phyloP scores from a whole-genome alignment of 2,113 vertebrate genomes.

The Arvicanthis niloticus region DNA sequence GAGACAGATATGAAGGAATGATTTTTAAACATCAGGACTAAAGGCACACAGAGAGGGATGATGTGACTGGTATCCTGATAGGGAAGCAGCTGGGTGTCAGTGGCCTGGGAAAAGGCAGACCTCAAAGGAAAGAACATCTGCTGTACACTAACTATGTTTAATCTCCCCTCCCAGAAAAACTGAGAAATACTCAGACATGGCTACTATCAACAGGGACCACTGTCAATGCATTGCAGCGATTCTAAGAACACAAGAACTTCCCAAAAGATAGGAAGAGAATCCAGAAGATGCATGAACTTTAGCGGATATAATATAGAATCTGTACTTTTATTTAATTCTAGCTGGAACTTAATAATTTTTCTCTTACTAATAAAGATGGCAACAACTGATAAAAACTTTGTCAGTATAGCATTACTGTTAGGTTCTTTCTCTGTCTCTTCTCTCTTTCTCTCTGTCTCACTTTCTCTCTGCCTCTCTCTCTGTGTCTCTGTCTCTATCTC shows the following conservation, averaged over 20 bases:
- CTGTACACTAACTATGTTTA: not conserved
- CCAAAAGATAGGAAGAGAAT: not conserved
- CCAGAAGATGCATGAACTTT: not conserved
- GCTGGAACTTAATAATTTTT: not conserved
- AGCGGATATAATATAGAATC: not conserved
- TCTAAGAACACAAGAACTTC: not conserved
- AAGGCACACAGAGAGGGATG: not conserved
- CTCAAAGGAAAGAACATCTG: not conserved
- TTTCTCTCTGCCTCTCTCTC: too few relatives aligned
- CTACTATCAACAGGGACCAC: not conserved
- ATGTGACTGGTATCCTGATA: conserved; percentile 17
- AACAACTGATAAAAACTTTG: not conserved
- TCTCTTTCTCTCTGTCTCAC: too few relatives aligned
- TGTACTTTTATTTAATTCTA: not conserved
- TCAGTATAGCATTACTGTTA: not conserved
- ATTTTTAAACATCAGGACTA: conserved; percentile 29
- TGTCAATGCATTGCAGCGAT: not conserved
- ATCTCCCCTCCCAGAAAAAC: not conserved
- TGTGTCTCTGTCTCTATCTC: not conserved
- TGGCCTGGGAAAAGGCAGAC: not conserved
- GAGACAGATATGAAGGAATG: not conserved
- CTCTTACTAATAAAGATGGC: not conserved
- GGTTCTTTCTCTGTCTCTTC: too few relatives aligned
- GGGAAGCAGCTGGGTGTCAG: not conserved
- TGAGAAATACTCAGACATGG: not conserved